These are phyloP conservation scores for Dicrostonyx torquatus DNA, from an alignment of 2,797 vertebrate species.

Conservation along the genomic window DNA sequence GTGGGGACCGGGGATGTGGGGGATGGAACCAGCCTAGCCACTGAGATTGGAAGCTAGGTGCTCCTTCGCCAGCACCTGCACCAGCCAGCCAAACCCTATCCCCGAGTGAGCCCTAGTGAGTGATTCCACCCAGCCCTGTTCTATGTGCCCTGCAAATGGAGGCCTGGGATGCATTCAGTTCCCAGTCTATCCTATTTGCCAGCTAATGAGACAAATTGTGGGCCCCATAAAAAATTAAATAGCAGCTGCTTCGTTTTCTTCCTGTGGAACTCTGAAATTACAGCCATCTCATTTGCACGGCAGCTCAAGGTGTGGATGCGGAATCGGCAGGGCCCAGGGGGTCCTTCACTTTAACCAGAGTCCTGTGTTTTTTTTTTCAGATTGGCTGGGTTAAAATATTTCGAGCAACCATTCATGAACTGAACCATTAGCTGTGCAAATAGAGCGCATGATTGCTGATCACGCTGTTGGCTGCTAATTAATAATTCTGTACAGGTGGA, in stretches of 20 bases:
- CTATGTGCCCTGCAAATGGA: neutral
- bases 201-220: conserved; percentile 78
- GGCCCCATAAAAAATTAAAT: conserved; percentile 75
- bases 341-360: conserved; percentile 70
- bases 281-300: conserved; percentile 66
- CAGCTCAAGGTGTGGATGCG: conserved; percentile 55
- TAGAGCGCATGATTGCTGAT: conserved; percentile 55
- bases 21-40: neutral
- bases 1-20: neutral
- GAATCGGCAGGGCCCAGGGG: conserved; percentile 54
- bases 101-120: neutral
- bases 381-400: conserved; percentile 72
- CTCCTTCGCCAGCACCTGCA: neutral
- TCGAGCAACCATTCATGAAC: conserved; percentile 63
- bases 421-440: conserved; percentile 51
- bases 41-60: neutral
- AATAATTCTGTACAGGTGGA: conserved; percentile 2
- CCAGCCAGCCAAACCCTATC: neutral
- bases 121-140: neutral
- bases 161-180: neutral
- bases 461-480: conserved; percentile 59
- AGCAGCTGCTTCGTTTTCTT: conserved; percentile 79
- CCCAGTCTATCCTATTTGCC: conserved; percentile 66
- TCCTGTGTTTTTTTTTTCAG: conserved; percentile 40
- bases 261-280: conserved; percentile 74